Base-by-base conservation (phyloP, 2,888 invertebrate genomes). In the Pilophorus perplexus region DNA sequence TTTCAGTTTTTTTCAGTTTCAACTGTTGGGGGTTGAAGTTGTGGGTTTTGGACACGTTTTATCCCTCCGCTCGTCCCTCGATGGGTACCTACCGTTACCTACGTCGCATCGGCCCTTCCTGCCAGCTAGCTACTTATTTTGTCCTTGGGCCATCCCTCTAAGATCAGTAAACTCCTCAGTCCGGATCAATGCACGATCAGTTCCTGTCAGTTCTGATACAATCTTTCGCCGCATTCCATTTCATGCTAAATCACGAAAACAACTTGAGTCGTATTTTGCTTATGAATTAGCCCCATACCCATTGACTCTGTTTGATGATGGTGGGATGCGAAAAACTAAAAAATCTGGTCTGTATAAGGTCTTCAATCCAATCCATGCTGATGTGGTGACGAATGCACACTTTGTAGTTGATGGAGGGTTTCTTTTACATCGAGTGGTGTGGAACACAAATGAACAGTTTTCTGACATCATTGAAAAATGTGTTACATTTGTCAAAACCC, bases 101-200 rank as follows among this genome's bases (percentile, higher is more conserved):
- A n/a, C n/a, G n/a, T n/a, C n/a, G n/a, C n/a, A n/a, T n/a, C n/a
- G n/a, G n/a, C n/a, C n/a, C n/a, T n/a, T n/a, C n/a, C n/a, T n/a
- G n/a, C n/a, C n/a, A n/a, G n/a, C n/a, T n/a, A n/a, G n/a, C n/a
- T n/a, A n/a, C n/a, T n/a, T n/a, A n/a, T n/a, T n/a, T n/a, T n/a
- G n/a, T n/a, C n/a, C n/a, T n/a, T n/a, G 72, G 72, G 74, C 75
- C 18, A 66, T 73, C 65, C 71, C 73, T 69, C 70, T 75, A 14
- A 16, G 52, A 69, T 59, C 69, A 37, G 60, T 72, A 27, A 69
- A 66, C 14, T 68, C 67, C 55, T 68, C 52, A 65, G 64, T 71
- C 38, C 64, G 69, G 70, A 60, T 74, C 23, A 59, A 65, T 54
- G 72, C 71, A 23, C 57, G 23, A 57, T 25, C 37, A 55, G 44